phyloP scores from a whole-genome alignment of 2,113 vertebrate genomes.

The Panthera tigris region DNA sequence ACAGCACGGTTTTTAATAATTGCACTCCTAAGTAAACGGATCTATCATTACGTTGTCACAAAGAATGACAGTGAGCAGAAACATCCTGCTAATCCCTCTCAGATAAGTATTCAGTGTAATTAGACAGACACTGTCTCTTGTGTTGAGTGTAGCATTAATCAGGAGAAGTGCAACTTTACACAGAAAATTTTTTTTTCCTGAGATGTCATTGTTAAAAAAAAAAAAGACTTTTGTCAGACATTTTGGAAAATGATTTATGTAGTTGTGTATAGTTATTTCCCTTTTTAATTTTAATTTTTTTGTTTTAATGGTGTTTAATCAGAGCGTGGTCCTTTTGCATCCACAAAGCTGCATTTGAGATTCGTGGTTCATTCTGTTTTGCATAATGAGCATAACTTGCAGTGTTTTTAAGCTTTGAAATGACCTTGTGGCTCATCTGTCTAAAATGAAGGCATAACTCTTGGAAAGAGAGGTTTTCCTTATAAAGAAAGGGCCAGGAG shows the following conservation, averaged over 20 bases:
- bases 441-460: not conserved
- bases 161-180: constrained; percentile 81
- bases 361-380: constrained; percentile 20
- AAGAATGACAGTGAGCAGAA: constrained; percentile 87
- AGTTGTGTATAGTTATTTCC: not conserved
- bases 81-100: constrained; percentile 83
- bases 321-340: not conserved
- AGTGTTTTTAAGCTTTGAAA: constrained; percentile 12
- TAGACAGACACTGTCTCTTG: constrained; percentile 85
- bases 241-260: constrained; percentile 58
- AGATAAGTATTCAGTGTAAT: constrained; percentile 86
- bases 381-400: not conserved
- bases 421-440: not conserved
- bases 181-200: constrained; percentile 79
- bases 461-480: constrained; percentile 36
- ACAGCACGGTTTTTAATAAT: constrained; percentile 86
- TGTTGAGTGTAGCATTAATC: constrained; percentile 84
- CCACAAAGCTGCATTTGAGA: not conserved
- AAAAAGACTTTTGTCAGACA: constrained; percentile 75
- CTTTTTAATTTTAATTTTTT: not conserved
- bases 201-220: constrained; percentile 78
- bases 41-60: constrained; percentile 88
- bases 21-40: constrained; percentile 84
- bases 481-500: not conserved
- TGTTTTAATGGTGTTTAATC: not conserved